These are phyloP conservation scores for Polietes domitor DNA, from an alignment of 2,888 invertebrate genomes.

Conservation along the genomic window DNA sequence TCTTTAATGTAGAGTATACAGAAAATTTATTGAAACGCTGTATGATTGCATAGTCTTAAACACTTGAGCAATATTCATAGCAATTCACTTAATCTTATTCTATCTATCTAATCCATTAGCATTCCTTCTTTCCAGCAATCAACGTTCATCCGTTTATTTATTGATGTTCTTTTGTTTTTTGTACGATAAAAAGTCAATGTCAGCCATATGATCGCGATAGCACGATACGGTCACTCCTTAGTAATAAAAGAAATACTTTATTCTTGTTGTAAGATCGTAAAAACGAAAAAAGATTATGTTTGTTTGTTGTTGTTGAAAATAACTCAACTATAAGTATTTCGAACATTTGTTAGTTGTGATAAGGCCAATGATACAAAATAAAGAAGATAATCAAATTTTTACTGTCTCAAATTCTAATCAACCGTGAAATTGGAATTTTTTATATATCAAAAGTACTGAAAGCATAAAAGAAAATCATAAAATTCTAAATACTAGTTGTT, in stretches of 20 bases:
- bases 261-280: neutral
- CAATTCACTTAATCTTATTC: conserved; percentile 27
- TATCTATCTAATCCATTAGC: neutral
- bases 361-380: conserved; percentile 16
- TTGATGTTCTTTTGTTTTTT: neutral
- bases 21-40: neutral
- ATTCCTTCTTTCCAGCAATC: neutral
- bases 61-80: neutral
- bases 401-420: conserved; percentile 70
- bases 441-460: neutral
- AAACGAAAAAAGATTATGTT: neutral
- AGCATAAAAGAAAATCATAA: conserved; percentile 33
- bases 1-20: neutral
- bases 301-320: neutral
- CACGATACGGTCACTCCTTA: conserved; percentile 50
- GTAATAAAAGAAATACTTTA: conserved; percentile 29
- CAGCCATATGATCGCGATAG: conserved; percentile 14
- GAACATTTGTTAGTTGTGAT: conserved; percentile 7
- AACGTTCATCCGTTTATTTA: conserved; percentile 5
- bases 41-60: neutral
- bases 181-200: conserved; percentile 12
- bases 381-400: neutral
- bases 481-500: conserved; percentile 15
- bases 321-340: neutral
- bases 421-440: conserved; percentile 76